A percentile compares a stretch with the other conserved stretches of the same genome.
These are phyloP conservation scores for Barbus barbus DNA, from an alignment of 2,113 vertebrate species.

Conservation along the genomic window DNA sequence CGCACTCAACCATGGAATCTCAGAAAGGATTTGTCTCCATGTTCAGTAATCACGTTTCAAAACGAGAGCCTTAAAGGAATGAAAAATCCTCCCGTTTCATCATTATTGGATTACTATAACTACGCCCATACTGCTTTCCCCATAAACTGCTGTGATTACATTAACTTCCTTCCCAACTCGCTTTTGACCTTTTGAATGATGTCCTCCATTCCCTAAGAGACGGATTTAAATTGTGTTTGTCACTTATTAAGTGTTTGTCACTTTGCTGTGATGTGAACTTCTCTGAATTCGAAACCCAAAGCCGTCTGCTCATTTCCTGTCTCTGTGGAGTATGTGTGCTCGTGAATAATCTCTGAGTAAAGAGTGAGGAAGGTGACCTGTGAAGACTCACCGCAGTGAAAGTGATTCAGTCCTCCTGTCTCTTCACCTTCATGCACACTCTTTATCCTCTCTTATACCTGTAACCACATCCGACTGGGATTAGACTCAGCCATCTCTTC, in stretches of 20 bases:
- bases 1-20: conserved; percentile 26
- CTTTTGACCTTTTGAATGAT: conserved; percentile 39
- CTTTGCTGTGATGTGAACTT: conserved; percentile 1
- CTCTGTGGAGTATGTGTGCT: neutral
- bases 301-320: neutral
- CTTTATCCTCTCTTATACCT: conserved; percentile 29
- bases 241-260: conserved; percentile 13
- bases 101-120: conserved; percentile 35
- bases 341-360: conserved; percentile 19
- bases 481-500: conserved; percentile 14
- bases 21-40: conserved; percentile 25
- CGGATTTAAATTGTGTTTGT: conserved; percentile 6
- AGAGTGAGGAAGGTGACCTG: conserved; percentile 22
- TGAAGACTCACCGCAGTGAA: neutral
- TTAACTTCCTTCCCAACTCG: conserved; percentile 26
- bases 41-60: conserved; percentile 28
- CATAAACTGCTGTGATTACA: conserved; percentile 43
- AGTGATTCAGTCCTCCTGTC: conserved; percentile 18
- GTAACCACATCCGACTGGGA: conserved; percentile 33
- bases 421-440: neutral
- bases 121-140: neutral
- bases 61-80: conserved; percentile 37
- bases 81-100: conserved; percentile 31
- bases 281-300: conserved; percentile 6
- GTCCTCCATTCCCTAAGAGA: neutral